Percentiles rank a stretch among this genome's conserved stretches.
Conservation (phyloP, 2,888 invertebrate genomes). For the Stegophylla sp. region DNA sequence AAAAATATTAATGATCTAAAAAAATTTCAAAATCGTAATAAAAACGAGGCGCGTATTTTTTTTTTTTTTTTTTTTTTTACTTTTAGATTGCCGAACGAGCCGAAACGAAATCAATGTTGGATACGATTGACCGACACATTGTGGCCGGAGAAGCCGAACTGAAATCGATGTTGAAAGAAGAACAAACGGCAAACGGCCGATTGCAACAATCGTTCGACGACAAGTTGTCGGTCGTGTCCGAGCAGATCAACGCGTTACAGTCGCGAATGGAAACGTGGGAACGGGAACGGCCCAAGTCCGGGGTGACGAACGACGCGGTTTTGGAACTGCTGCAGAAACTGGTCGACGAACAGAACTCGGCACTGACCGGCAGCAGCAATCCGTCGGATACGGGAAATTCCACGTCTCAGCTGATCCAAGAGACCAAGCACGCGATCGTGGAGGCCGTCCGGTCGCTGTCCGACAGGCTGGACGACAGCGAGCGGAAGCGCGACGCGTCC, state of each 20-base stretch:
- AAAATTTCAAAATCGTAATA: too few relatives aligned
- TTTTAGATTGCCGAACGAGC: conserved; percentile 15
- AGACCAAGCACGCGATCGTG: conserved; percentile 67
- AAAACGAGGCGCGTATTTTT: too few relatives aligned
- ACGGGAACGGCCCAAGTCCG: conserved; percentile 6
- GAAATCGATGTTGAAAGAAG: conserved; percentile 13
- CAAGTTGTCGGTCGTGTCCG: neutral
- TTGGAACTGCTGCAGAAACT: conserved; percentile 65
- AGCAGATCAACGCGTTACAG: conserved; percentile 19
- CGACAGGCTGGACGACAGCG: conserved; percentile 68
- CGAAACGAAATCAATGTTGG: neutral
- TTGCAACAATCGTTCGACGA: conserved; percentile 12
- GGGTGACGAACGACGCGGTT: conserved; percentile 66
- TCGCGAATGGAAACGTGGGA: conserved; percentile 7
- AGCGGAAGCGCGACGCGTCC: conserved; percentile 69
- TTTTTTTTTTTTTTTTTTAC: neutral
- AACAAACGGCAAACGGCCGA: neutral
- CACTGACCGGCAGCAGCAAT: neutral
- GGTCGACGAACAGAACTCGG: neutral
- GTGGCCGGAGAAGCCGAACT: neutral
- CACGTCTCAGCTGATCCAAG: conserved; percentile 70
- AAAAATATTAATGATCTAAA: too few relatives aligned
- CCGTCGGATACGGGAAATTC: conserved; percentile 67
- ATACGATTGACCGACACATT: conserved; percentile 22
- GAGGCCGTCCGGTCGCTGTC: conserved; percentile 64